These are phyloP conservation scores for Dryas iulia DNA, from an alignment of 1,140 invertebrate genomes.

Conservation along the genomic window DNA sequence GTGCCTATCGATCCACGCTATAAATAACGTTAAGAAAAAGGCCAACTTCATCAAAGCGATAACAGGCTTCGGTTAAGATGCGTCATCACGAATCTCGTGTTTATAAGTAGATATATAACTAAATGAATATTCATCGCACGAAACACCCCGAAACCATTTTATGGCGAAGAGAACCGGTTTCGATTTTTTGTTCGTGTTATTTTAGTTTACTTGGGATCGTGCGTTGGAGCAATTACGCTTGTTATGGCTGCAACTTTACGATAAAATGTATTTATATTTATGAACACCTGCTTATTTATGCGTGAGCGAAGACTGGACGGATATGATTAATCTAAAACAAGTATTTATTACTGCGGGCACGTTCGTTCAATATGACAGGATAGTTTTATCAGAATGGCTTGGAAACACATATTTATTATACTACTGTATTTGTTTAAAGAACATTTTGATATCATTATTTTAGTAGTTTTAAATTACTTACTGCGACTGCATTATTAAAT, in stretches of 20 bases:
- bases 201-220: conserved; percentile 58
- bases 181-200: conserved; percentile 63
- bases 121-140: conserved; percentile 74
- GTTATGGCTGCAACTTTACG: conserved; percentile 54
- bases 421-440: no score
- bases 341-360: conserved; percentile 55
- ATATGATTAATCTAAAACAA: conserved; percentile 65
- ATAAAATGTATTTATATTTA: conserved; percentile 56
- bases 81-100: conserved; percentile 64
- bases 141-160: conserved; percentile 67
- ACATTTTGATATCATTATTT: no score
- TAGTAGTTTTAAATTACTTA: no score
- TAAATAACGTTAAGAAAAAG: conserved; percentile 53
- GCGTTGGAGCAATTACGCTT: conserved; percentile 59
- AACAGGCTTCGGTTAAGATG: conserved; percentile 50
- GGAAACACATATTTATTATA: no score
- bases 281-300: conserved; percentile 65
- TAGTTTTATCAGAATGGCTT: conserved; percentile 32
- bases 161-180: conserved; percentile 62
- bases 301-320: conserved; percentile 57
- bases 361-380: conserved; percentile 46
- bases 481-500: no score
- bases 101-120: conserved; percentile 52
- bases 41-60: conserved; percentile 40
- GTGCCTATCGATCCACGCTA: conserved; percentile 43